Percentiles rank a stretch among this genome's conserved stretches.
phyloP scores from a whole-genome alignment of 2,113 vertebrate species.

The Callaeas wilsoni region DNA sequence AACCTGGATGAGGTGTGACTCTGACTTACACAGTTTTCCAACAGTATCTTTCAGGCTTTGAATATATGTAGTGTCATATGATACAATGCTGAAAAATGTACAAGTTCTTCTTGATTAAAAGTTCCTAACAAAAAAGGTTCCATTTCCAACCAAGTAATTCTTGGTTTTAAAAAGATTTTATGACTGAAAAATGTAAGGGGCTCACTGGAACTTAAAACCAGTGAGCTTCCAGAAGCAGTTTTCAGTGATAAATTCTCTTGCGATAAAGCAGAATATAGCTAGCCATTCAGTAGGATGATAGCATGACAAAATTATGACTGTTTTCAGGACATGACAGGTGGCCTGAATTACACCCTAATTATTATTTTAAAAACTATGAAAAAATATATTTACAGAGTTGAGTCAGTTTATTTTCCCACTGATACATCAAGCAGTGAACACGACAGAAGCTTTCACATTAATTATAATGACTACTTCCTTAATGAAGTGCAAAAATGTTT shows the following conservation, averaged over 20 bases:
- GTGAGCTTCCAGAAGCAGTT: not conserved
- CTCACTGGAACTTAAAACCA: not conserved
- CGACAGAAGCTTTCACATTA: constrained; percentile 43
- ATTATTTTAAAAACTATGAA: constrained; percentile 3
- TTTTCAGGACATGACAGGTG: not conserved
- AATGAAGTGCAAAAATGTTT: constrained; percentile 63
- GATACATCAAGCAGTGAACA: constrained; percentile 43
- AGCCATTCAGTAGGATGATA: not conserved
- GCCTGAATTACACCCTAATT: constrained; percentile 26
- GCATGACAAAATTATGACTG: not conserved
- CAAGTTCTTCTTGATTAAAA: not conserved
- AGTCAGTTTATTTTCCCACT: not conserved
- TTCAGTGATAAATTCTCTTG: not conserved
- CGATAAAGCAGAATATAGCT: not conserved
- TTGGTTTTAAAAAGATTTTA: not conserved
- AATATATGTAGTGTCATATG: rapidly evolving
- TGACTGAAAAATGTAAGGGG: not conserved
- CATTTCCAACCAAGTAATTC: not conserved
- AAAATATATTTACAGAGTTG: constrained; percentile 5
- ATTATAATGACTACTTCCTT: constrained; percentile 49
- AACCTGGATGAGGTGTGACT: not conserved
- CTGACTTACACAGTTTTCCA: not conserved
- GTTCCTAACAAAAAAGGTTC: not conserved
- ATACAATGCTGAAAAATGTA: not conserved
- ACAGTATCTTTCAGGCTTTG: not conserved